phyloP scores from a whole-genome alignment of 2,888 invertebrate species.

The Apoda limacodes region DNA sequence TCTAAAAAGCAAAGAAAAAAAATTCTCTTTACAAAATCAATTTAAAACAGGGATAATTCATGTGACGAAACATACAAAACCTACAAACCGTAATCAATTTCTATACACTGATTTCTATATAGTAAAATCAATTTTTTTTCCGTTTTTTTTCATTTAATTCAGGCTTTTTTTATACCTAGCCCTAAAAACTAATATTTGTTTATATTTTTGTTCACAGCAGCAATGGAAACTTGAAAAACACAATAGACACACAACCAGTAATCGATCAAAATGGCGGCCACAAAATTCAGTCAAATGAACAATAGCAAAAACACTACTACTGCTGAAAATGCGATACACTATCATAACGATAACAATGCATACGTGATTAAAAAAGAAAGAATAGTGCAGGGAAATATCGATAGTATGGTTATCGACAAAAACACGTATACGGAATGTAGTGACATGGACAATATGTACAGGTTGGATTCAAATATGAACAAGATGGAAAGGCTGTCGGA shows the following conservation, averaged over 20 bases:
- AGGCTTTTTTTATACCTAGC: neutral
- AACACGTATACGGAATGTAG: constrained; percentile 19
- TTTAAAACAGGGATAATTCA: no score
- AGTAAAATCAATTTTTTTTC: no score
- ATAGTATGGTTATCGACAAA: constrained; percentile 8
- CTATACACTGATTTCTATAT: no score
- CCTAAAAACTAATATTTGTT: neutral
- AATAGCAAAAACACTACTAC: neutral
- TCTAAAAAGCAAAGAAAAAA: no score
- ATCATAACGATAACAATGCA: constrained; percentile 10
- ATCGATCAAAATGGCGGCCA: constrained; percentile 25
- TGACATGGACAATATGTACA: constrained; percentile 21
- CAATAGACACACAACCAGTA: constrained; percentile 12
- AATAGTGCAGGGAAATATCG: constrained; percentile 4
- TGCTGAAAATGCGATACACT: constrained; percentile 12
- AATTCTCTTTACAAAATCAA: no score
- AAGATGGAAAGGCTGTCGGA: constrained; percentile 35
- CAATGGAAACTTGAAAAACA: constrained; percentile 16
- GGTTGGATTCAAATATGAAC: constrained; percentile 29
- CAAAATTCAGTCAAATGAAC: constrained; percentile 4
- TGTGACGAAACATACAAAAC: no score
- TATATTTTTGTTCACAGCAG: constrained; percentile 28
- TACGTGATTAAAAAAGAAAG: neutral
- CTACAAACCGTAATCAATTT: no score
- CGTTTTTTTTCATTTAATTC: no score